Evolutionary conservation across 2,888 invertebrate genomes (phyloP).

Genomic region (Macrophya annulata): DNA sequence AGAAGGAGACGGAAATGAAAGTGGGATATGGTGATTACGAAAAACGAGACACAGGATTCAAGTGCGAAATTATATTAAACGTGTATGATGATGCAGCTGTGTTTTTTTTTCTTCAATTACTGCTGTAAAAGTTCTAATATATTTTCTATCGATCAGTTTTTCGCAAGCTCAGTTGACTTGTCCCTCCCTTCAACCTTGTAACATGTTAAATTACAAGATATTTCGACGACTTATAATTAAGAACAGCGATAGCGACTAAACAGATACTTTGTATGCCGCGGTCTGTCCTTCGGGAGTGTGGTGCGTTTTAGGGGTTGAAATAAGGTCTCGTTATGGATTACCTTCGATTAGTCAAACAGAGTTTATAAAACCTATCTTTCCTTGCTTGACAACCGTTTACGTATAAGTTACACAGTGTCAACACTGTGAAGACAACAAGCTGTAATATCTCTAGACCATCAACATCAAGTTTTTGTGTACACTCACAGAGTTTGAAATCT

Average conservation of each 20-base stretch:
- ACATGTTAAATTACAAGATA: conserved; percentile 33
- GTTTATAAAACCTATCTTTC: neutral
- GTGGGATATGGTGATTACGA: conserved; percentile 23
- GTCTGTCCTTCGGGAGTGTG: neutral
- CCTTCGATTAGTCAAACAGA: conserved; percentile 45
- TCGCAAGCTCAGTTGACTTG: neutral
- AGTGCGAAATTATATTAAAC: conserved; percentile 9
- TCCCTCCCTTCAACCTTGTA: neutral
- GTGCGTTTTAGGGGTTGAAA: conserved; percentile 11
- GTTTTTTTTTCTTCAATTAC: neutral
- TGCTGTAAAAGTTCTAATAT: neutral
- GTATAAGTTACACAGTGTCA: neutral
- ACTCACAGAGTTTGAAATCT: neutral
- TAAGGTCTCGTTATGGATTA: conserved; percentile 45
- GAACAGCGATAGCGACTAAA: conserved; percentile 41
- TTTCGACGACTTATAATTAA: conserved; percentile 49
- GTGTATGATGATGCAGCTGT: neutral
- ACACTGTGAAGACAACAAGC: neutral
- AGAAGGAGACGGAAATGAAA: conserved; percentile 73
- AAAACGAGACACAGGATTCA: neutral
- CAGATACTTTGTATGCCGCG: conserved; percentile 50
- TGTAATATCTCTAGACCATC: neutral
- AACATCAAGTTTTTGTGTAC: neutral
- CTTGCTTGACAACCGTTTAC: neutral
- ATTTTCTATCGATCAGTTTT: conserved; percentile 9